Evolutionary conservation across 2,888 invertebrate species (phyloP).

Genomic region (Pasiphila rectangulata): DNA sequence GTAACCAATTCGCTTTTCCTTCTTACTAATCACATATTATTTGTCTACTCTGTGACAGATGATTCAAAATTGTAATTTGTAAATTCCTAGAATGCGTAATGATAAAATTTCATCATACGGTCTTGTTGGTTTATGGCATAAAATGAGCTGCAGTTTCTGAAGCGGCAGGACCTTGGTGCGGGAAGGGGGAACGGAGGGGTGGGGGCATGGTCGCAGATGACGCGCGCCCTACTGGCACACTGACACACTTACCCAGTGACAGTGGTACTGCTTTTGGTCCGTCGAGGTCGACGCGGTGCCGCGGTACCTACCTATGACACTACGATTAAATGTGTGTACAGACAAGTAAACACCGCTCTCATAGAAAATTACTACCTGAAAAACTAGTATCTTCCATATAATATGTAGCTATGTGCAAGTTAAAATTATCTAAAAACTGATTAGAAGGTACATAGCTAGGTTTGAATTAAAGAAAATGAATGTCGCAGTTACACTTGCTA

Average conservation of each 20-base stretch:
- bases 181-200: constrained; percentile 41
- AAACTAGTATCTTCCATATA: too few relatives aligned
- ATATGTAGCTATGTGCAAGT: too few relatives aligned
- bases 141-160: constrained; percentile 63
- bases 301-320: constrained; percentile 59
- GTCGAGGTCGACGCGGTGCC: constrained; percentile 72
- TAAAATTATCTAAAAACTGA: too few relatives aligned
- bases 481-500: too few relatives aligned
- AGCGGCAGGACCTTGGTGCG: constrained; percentile 64
- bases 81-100: background rate
- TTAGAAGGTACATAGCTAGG: too few relatives aligned
- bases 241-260: constrained; percentile 81
- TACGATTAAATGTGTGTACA: constrained; percentile 40
- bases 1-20: too few relatives aligned
- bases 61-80: background rate
- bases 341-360: constrained; percentile 34
- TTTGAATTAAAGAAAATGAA: too few relatives aligned
- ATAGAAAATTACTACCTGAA: too few relatives aligned
- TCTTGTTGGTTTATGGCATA: constrained; percentile 35
- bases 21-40: too few relatives aligned
- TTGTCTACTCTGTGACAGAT: background rate
- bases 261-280: constrained; percentile 79
- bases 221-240: constrained; percentile 80
- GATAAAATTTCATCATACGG: constrained; percentile 10
- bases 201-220: constrained; percentile 72